Evolutionary conservation across 2,888 invertebrate species (phyloP), one percentile per base, ranked within the genome.

Genomic region (Mythimna albipuncta): DNA sequence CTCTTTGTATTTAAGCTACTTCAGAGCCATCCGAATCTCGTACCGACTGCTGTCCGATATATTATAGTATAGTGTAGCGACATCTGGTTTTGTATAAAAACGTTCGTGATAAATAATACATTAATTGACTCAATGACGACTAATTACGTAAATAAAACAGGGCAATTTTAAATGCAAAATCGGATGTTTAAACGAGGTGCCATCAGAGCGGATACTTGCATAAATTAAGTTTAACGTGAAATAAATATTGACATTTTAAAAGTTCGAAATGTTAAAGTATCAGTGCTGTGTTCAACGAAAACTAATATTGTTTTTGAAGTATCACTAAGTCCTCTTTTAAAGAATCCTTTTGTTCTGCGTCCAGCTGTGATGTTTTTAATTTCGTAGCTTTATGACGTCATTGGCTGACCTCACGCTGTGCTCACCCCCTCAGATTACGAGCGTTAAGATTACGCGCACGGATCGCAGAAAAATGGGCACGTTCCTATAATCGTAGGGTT

Each of bases 351-450:
- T 85, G 84, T 87, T 79, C 59, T 59, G 76, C 77, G 35, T 81
- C 85, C 84, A 84, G 86, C 85, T 86, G 85, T 54, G 85, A 77
- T 74, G 55, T 79, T 83, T 85, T 86, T 87, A 87, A 87, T 86
- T 80, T 87, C 61, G 75, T 73, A 67, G 82, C 71, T 75, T 75
- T 83, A 78, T 85, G 76, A 70, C 79, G 75, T 70, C 72, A 72
- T 68, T 52, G 52, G 21, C 41, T 73, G 79, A 78, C 71, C 72
- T 82, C 85, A 86, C 62, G 83, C 81, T 82, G 83, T 61, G 79
- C 79, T 41, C 62, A 65, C 71, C 32, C 76, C 79, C 67, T 64
- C 62, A 67, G 80, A 70, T 74, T 64, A 72, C 61, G 21, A 77
- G 64, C 78, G 59, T 55, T 61, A 78, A 85, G 84, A 86, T 88